Evolutionary conservation across 1,140 invertebrate genomes (phyloP).

Genomic region (Platyscapa corneri): DNA sequence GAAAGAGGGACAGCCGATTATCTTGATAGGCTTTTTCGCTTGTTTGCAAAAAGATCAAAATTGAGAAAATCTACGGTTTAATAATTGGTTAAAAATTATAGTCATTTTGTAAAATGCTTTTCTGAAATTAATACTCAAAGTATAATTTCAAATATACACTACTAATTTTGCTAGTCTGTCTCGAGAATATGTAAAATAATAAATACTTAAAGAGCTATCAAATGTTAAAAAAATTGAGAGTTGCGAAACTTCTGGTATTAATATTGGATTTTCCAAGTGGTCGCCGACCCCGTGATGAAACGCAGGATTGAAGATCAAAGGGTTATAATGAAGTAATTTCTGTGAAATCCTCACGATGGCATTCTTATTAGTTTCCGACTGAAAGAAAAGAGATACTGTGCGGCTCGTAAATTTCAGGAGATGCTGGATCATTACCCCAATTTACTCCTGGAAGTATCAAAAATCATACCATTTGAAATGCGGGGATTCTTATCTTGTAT

Average conservation of each 20-base stretch:
- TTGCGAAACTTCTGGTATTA: neutral
- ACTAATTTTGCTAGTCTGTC: too few species aligned
- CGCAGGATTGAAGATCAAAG: neutral
- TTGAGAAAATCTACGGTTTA: too few species aligned
- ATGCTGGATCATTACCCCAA: neutral
- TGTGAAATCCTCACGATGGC: neutral
- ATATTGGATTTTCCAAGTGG: neutral
- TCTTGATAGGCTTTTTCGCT: too few species aligned
- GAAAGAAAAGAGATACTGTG: neutral
- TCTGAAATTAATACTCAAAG: too few species aligned
- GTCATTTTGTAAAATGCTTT: too few species aligned
- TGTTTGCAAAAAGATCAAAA: too few species aligned
- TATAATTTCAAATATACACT: too few species aligned
- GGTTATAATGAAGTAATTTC: neutral
- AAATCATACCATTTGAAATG: neutral
- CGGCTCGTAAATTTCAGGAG: neutral
- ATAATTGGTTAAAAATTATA: too few species aligned
- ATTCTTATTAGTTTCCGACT: neutral
- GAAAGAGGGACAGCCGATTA: too few species aligned
- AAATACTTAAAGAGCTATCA: too few species aligned
- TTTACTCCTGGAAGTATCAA: neutral
- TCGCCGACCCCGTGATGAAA: neutral
- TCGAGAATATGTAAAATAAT: too few species aligned
- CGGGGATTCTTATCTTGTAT: neutral
- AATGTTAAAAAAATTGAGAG: too few species aligned